Evolutionary conservation across 1,140 invertebrate species (phyloP), one percentile per base, ranked within the genome.

Genomic region (Orchestia grillus): DNA sequence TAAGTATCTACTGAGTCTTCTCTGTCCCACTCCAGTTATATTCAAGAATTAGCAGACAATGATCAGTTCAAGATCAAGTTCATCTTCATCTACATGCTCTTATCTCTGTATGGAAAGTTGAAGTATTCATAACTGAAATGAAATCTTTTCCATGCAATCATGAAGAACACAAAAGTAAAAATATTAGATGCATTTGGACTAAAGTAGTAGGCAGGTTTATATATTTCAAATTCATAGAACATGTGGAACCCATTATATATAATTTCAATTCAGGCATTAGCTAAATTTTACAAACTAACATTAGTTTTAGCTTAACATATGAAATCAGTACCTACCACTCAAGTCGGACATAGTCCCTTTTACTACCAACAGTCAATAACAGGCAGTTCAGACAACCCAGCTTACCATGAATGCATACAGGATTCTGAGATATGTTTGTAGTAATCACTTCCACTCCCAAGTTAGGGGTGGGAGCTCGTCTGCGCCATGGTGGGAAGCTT

Each of bases 401-500:
- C 88, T 91, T 91, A 91, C 88, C 88, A 91, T 91, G 88, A 91
- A 44, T 91, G 42, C 88, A 91, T 28, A 91, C 44, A 91, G 88
- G 88, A 42, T 91, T 91, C 28, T 91, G 19, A 16, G 88, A 91
- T 91, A 43, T 91, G 41, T 91, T 91, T 8, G 88, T 91, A 28
- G 88, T 91, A 11, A 91, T 91, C 8, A 91, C 88, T 11, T 91
- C 88, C 36, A 91, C 88, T 43, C 88, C 88, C 88, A 91, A 44
- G 41, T 91, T 91, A 11, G 88, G 88, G 15, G 41, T 42, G 3
- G 88, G 88, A 91, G 88, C 88, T 91, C 88, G 88, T 44, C 88
- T 8, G 41, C 88, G 88, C 88, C 88, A 91, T 91, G 88, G 88
- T 43, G 88, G 88, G 44, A 91, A 91, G 88, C 88, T 91, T 91